Percentiles rank a stretch among this genome's conserved stretches.
Conservation (phyloP, 2,113 vertebrate species). For the Perccottus glenii region DNA sequence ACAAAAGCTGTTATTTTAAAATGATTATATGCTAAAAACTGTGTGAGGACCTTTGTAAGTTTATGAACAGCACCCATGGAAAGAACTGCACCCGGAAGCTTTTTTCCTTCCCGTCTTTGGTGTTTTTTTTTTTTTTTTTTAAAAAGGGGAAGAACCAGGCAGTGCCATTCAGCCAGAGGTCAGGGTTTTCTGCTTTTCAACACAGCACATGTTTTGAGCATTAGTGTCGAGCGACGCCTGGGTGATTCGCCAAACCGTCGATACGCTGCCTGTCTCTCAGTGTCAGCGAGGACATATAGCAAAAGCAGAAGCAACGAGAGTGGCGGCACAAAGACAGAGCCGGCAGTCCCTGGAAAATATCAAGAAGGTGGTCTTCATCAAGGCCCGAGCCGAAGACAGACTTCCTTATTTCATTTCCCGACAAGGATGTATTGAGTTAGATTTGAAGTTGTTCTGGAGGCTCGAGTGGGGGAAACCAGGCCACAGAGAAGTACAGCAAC, state of each 20-base stretch:
- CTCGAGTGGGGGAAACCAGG: constrained; percentile 8
- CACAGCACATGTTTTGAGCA: constrained; percentile 77
- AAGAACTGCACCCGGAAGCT: constrained; percentile 73
- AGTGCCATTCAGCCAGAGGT: constrained; percentile 75
- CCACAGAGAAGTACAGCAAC: constrained; percentile 18
- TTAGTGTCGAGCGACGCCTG: constrained; percentile 68
- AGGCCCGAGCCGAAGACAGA: constrained; percentile 62
- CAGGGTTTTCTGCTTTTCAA: constrained; percentile 76
- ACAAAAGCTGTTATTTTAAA: constrained; percentile 91
- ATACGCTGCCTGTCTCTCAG: constrained; percentile 61
- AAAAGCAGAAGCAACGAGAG: constrained; percentile 64
- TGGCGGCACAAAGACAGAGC: constrained; percentile 49
- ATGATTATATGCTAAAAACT: constrained; percentile 87
- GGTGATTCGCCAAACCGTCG: constrained; percentile 70
- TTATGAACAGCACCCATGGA: constrained; percentile 81
- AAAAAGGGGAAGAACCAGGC: constrained; percentile 47
- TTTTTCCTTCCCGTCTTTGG: constrained; percentile 67
- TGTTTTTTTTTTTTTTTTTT: constrained; percentile 65
- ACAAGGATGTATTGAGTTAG: constrained; percentile 74
- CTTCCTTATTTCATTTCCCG: constrained; percentile 77
- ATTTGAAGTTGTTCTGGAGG: constrained; percentile 56
- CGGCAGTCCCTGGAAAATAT: constrained; percentile 64
- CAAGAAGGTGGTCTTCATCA: constrained; percentile 70
- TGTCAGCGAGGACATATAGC: constrained; percentile 66
- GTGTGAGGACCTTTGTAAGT: constrained; percentile 81